Evolutionary conservation across 2,113 vertebrate species (phyloP), one percentile per base, ranked within the genome.

Genomic region (Balaeniceps rex): DNA sequence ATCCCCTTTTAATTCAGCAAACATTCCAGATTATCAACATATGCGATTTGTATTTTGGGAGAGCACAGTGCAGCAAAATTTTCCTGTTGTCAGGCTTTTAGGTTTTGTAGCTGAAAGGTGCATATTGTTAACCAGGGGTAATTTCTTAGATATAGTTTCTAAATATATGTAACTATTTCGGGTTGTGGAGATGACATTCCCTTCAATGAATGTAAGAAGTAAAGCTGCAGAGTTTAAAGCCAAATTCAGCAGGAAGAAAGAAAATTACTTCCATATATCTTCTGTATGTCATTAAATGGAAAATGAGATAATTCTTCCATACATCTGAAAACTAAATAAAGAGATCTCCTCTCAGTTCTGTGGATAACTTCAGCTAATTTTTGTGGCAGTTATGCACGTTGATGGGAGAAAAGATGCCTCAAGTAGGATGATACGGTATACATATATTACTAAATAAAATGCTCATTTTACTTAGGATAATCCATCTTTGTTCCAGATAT

Each of bases 201-300:
- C 79, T 87, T 87, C 82, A 74, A 61, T 78, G 61, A 93, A 93
- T 81, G 57, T 93, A 90, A 83, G 85, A 90, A 90, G 69, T 84
- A 90, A 96, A 89, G 71, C 90, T 91, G 75, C 68, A 87, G 70
- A 93, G 65, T 95, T 95, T 91, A 86, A 95, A 95, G 86, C 90
- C 91, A 97, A 96, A 96, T 96, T 96, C 94, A 97, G 87, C 95
- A 96, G 90, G 96, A 96, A 95, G 92, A 96, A 97, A 90, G 94
- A 93, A 97, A 96, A 97, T 95, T 93, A 68, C 94, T 97, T 96
- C 94, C 94, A 96, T 96, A 94, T 94, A 96, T 95, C 95, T 96
- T 95, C 96, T 96, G 93, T 91, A 91, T 95, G 84, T 93, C 87
- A 91, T 97, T 96, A 97, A 96, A 91, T 85, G 78, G 90, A 95